Evolutionary conservation across 2,113 vertebrate species (phyloP), one percentile per base, ranked within the genome.

Genomic region (Burhinus bistriatus): DNA sequence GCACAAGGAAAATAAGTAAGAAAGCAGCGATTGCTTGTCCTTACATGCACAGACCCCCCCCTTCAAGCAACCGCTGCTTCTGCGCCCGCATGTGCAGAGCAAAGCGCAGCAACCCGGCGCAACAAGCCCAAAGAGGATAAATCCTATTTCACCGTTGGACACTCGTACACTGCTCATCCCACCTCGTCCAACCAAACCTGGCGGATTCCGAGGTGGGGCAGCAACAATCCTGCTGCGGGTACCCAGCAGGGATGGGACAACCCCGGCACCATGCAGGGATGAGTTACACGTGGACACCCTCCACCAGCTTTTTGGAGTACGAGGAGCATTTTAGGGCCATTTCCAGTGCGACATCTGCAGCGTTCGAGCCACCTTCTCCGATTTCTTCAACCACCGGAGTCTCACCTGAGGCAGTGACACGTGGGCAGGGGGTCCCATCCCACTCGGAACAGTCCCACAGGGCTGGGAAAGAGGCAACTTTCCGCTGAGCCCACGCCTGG

Each of bases 351-450:
- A 59, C 2, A 25, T 34, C 26, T 3, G 0, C 3, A 5, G 42
- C 0, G 0, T 13, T 23, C 2, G 1, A 83, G 68, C 47, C 0
- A 0, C 75, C 51, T 45, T 42, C n/a, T 58, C 32, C 1, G 0
- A 0, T 26, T 42, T 9, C 32, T 82, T 65, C 55, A 21, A 3
- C 54, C 15, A 3, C 57, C 25, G 38, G 61, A 11, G 14, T 23
- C 25, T 73, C 54, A 30, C 52, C 52, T 4, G 2, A 21, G 45
- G 16, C 1, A 7, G 52, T 40, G 73, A 23, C 78, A 36, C 23
- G 10, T 0, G 5, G 47, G 6, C 52, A 32, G 8, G 12, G 57
- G 20, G 14, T 42, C 59, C 86, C 8, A 3, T 23, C 49, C 82
- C 38, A 7, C 58, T 1, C 2, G 2, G 52, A 29, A 52, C 68